Conservation (phyloP, 1,140 invertebrate genomes). For the Trachymyrmex cornetzi region DNA sequence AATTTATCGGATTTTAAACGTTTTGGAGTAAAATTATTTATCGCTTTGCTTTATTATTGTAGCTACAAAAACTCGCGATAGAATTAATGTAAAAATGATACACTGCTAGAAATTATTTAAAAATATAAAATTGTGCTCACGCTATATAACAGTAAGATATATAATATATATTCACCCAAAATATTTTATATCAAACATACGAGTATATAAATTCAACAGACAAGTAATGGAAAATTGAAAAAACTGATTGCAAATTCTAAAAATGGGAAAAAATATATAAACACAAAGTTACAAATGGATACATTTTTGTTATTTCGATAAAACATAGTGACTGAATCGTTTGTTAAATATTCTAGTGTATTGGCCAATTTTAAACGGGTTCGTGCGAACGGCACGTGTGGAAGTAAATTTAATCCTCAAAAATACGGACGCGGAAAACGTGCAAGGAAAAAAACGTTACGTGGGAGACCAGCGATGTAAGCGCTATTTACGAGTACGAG, state of each 20-base stretch:
- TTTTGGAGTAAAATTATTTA: neutral
- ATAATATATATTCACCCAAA: neutral
- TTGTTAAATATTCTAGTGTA: slow-evolving; percentile 36
- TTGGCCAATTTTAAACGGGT: slow-evolving; percentile 15
- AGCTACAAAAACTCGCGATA: neutral
- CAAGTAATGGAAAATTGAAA: slow-evolving; percentile 1
- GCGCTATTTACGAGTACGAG: slow-evolving; percentile 30
- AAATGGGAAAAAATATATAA: neutral
- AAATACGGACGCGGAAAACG: slow-evolving; percentile 38
- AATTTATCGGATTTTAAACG: slow-evolving; percentile 19
- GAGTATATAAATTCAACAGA: neutral
- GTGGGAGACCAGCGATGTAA: neutral
- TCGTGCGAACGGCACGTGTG: slow-evolving; percentile 2
- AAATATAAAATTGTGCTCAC: neutral
- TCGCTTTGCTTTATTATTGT: slow-evolving; percentile 13
- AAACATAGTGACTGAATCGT: slow-evolving; percentile 2
- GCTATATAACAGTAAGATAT: neutral
- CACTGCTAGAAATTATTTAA: neutral
- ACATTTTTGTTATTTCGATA: slow-evolving; percentile 17
- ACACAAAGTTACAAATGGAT: neutral
- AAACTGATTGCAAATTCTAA: neutral
- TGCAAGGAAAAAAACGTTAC: slow-evolving; percentile 1
- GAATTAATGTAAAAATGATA: neutral
- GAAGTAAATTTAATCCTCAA: slow-evolving; percentile 50
- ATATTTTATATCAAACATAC: neutral